These are phyloP conservation scores for Lasioglossum lativentre DNA, from an alignment of 2,888 invertebrate species.

Conservation along the genomic window DNA sequence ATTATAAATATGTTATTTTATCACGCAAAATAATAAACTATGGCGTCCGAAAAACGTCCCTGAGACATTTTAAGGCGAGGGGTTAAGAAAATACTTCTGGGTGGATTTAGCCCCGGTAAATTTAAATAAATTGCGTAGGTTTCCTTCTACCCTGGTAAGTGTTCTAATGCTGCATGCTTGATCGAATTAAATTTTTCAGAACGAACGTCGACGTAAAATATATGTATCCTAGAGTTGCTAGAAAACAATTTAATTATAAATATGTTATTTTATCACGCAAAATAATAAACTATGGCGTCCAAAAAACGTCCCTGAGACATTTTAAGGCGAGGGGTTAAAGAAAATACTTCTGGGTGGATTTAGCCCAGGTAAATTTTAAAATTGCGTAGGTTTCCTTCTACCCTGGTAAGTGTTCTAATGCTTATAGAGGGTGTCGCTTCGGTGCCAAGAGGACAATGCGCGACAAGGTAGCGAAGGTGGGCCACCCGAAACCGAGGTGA, in stretches of 20 bases:
- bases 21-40: no score
- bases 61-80: not conserved
- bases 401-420: not conserved
- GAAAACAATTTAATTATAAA: not conserved
- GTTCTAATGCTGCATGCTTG: not conserved
- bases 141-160: not conserved
- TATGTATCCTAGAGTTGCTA: not conserved
- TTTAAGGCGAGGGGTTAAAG: not conserved
- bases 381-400: not conserved
- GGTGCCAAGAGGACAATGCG: slow-evolving; percentile 32
- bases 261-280: no score
- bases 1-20: not conserved
- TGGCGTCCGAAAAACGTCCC: no score
- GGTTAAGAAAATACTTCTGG: not conserved
- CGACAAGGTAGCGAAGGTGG: slow-evolving; percentile 27
- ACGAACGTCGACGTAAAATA: not conserved
- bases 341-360: not conserved
- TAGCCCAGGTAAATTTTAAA: not conserved
- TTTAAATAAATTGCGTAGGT: not conserved
- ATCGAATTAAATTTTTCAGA: not conserved
- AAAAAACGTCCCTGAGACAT: not conserved
- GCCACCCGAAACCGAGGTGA: slow-evolving; percentile 49
- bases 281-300: no score
- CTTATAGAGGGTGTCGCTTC: not conserved
- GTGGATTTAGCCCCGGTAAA: not conserved